Conservation (phyloP, 2,888 invertebrate species). For the Athetis lepigone region DNA sequence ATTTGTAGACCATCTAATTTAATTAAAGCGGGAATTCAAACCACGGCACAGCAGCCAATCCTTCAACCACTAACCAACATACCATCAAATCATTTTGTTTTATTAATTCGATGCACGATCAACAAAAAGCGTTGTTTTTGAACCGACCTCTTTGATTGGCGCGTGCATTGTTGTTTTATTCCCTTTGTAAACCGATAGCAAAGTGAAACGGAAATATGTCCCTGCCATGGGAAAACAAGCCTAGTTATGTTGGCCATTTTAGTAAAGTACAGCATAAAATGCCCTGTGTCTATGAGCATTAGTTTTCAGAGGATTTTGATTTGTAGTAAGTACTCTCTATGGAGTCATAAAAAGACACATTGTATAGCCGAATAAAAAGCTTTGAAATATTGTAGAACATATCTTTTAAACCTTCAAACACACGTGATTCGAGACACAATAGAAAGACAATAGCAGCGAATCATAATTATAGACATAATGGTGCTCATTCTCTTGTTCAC, state of each 20-base stretch:
- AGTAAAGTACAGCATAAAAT: conserved; percentile 15
- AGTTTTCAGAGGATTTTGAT: conserved; percentile 8
- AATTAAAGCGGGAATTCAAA: too few relatives aligned
- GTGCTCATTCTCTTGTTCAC: too few relatives aligned
- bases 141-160: conserved; percentile 21
- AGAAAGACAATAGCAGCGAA: too few relatives aligned
- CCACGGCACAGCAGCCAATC: too few relatives aligned
- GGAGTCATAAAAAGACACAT: too few relatives aligned
- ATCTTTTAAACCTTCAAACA: too few relatives aligned
- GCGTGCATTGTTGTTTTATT: conserved; percentile 17
- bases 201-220: conserved; percentile 2
- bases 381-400: too few relatives aligned
- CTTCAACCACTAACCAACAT: too few relatives aligned
- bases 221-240: not conserved
- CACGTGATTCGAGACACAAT: too few relatives aligned
- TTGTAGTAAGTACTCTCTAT: not conserved
- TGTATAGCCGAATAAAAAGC: too few relatives aligned
- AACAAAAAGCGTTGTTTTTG: conserved; percentile 22
- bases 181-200: conserved; percentile 28
- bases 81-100: not conserved
- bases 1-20: too few relatives aligned
- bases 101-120: conserved; percentile 4
- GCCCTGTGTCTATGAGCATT: not conserved
- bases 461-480: too few relatives aligned
- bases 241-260: not conserved